Evolutionary conservation across 2,888 invertebrate genomes (phyloP).

Genomic region (Oxystoma pomonae): DNA sequence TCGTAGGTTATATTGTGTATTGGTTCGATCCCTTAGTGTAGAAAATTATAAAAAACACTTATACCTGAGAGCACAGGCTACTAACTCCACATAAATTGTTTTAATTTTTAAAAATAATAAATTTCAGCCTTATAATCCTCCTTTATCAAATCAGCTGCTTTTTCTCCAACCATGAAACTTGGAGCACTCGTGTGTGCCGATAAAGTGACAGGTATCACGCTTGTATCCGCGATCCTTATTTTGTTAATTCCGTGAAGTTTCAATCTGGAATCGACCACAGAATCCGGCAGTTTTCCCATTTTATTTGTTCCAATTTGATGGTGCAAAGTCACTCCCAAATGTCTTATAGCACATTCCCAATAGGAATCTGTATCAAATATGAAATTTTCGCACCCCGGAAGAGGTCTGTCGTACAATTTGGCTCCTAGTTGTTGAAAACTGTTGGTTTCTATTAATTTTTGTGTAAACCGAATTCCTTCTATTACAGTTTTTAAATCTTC

Average conservation of each 20-base stretch:
- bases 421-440: conserved; percentile 56
- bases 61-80: too few species aligned
- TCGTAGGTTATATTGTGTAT: too few species aligned
- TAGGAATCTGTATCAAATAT: conserved; percentile 57
- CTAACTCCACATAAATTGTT: too few species aligned
- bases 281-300: conserved; percentile 52
- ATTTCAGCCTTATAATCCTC: conserved; percentile 29
- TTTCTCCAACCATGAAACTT: conserved; percentile 68
- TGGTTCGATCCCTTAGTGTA: too few species aligned
- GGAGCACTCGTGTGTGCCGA: conserved; percentile 64
- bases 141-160: conserved; percentile 60
- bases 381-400: conserved; percentile 53
- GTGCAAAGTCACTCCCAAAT: conserved; percentile 55
- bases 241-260: conserved; percentile 54
- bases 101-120: background rate
- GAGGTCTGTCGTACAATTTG: conserved; percentile 51
- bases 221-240: conserved; percentile 63
- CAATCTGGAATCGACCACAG: conserved; percentile 32
- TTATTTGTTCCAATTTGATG: conserved; percentile 53
- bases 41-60: too few species aligned
- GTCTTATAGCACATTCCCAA: conserved; percentile 62
- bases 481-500: conserved; percentile 60
- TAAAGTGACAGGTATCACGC: conserved; percentile 61
- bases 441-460: conserved; percentile 51
- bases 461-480: conserved; percentile 54